A percentile compares a stretch with the other conserved stretches of the same genome.
Conservation (phyloP, 2,888 invertebrate genomes). For the Caenorhabditis sinica region DNA sequence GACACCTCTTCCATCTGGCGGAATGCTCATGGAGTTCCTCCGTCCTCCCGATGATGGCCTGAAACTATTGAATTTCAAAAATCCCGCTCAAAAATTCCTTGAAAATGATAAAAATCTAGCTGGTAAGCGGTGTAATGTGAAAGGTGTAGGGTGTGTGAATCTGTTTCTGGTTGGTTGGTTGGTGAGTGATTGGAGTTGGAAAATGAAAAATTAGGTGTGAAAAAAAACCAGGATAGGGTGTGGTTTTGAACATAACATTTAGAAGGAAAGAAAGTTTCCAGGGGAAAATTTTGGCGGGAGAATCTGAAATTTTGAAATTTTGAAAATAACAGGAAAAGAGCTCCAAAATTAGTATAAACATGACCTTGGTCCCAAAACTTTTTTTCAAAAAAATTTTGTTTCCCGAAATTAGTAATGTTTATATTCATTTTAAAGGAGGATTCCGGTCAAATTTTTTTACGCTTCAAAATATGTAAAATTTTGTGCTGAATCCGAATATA, state of each 20-base stretch:
- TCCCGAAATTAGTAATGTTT: too few relatives aligned
- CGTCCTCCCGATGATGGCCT: conserved; percentile 77
- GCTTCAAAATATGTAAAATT: too few relatives aligned
- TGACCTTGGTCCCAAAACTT: too few relatives aligned
- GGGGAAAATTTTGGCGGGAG: too few relatives aligned
- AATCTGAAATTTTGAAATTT: too few relatives aligned
- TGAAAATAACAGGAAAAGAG: too few relatives aligned
- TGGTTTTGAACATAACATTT: conserved; percentile 41
- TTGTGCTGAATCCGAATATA: too few relatives aligned
- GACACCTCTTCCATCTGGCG: conserved; percentile 78
- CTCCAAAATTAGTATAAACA: too few relatives aligned
- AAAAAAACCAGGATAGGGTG: conserved; percentile 29
- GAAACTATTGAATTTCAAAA: conserved; percentile 15
- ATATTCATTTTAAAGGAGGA: too few relatives aligned
- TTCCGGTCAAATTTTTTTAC: too few relatives aligned
- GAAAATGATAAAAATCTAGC: conserved; percentile 31
- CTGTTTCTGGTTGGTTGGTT: background rate
- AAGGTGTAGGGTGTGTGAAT: background rate
- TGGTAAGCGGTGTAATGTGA: conserved; percentile 42
- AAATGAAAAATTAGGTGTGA: background rate
- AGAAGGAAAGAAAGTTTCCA: conserved; percentile 15
- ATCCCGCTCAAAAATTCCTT: background rate
- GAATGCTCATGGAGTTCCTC: conserved; percentile 77
- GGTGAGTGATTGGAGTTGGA: conserved; percentile 27
- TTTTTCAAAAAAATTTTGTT: too few relatives aligned